Base-by-base conservation (phyloP, 1,140 invertebrate genomes). In the Formica selysi region DNA sequence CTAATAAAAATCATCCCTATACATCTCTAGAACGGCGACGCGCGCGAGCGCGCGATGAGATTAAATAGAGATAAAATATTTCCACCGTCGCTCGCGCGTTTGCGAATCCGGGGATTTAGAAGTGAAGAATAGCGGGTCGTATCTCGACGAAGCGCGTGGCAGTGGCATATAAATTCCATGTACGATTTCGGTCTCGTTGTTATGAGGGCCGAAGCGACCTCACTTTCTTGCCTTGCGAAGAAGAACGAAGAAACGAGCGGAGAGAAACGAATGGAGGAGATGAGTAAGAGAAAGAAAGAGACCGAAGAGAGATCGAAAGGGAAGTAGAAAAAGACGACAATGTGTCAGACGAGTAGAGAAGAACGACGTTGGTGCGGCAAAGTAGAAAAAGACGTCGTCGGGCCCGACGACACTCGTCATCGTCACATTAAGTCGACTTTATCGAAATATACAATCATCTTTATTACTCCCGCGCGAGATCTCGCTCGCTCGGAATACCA, bases 381-480 rank as follows among this genome's bases (percentile, higher is more conserved):
- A 26, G 26, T 22, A 41, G 67, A 26, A 70, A 70, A 29, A 36
- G 11, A 61, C 51, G 78, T 44, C 36, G 22, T 32, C 26, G 67
- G 16, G 36, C 26, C 13, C 57, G 76, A 16, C 44, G 67, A 38
- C 76, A 86, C 87, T 74, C 76, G 84, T 85, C 73, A 86, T 74
- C 85, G 79, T 86, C 78, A 71, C 44, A 59, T 74, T 86, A 90
- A 79, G 62, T 76, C 44, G 70, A 88, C 79, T 86, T 86, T 86
- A 86, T 87, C 73, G 68, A 74, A 83, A 87, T 67, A 57, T 76
- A 85, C 81, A 89, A 89, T 88, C 87, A 76, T 85, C 65, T 81
- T 90, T 79, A 86, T 90, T 88, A 90, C 70, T 85, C 65, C 38
- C 51, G n/a, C 32, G 19, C 41, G 76, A 71, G 6, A 11, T 36